Evolutionary conservation across 2,797 vertebrate genomes (phyloP).

Genomic region (Pseudotriccus pelzelni): DNA sequence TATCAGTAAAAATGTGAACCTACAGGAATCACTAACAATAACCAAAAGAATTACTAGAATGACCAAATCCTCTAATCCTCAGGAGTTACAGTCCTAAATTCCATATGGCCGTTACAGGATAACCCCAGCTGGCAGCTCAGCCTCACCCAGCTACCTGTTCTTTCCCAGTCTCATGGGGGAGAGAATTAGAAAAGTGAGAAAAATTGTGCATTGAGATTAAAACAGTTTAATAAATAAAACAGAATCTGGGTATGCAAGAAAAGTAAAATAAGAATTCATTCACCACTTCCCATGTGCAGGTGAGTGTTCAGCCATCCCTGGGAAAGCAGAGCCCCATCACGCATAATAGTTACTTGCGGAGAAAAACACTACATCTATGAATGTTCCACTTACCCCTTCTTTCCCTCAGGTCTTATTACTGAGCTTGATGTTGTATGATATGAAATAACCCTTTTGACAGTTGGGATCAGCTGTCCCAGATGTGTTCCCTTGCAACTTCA

Average conservation of each 20-base stretch:
- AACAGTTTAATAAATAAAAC: not conserved
- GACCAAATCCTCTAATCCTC: not conserved
- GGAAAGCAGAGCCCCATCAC: not conserved
- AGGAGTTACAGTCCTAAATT: not conserved
- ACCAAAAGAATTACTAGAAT: not conserved
- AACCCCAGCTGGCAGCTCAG: not conserved
- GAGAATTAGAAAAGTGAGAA: not conserved
- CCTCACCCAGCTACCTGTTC: not conserved
- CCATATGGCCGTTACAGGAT: not conserved
- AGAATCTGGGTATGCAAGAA: not conserved
- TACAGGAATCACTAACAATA: not conserved
- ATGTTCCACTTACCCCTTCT: not conserved
- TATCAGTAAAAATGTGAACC: not conserved
- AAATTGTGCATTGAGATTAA: not conserved
- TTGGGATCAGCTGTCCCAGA: not conserved
- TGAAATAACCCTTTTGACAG: not conserved
- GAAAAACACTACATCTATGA: fast-evolving
- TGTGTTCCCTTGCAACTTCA: not conserved
- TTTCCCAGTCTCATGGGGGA: not conserved
- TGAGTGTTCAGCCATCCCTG: not conserved
- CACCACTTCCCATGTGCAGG: no score
- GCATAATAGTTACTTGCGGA: not conserved
- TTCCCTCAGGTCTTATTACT: not conserved
- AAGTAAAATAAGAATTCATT: not conserved
- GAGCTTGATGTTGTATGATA: not conserved